Evolutionary conservation across 2,888 invertebrate genomes (phyloP).

Genomic region (Clepsis dumicolana): DNA sequence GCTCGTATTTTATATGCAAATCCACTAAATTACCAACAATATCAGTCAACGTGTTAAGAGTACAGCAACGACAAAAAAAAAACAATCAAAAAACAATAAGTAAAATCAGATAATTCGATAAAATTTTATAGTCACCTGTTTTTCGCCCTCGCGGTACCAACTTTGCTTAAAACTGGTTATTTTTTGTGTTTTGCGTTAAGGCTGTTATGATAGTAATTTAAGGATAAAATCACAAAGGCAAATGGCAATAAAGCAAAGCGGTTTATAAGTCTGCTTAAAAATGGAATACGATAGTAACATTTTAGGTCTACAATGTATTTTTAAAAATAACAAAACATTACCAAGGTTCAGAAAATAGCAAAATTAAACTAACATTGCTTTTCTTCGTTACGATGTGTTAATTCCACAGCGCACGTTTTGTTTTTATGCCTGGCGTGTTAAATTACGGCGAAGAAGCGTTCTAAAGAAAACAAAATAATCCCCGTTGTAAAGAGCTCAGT

Average conservation of each 20-base stretch:
- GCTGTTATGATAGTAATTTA: neutral
- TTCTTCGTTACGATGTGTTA: neutral
- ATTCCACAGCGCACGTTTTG: neutral
- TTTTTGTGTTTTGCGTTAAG: neutral
- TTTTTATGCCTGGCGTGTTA: neutral
- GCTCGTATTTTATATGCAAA: conserved; percentile 13
- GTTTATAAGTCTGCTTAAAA: neutral
- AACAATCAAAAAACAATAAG: neutral
- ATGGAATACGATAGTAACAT: neutral
- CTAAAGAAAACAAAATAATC: conserved; percentile 18
- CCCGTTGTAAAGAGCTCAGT: conserved; percentile 3
- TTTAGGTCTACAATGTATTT: too few relatives aligned
- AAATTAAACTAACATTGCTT: neutral
- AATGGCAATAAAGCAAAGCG: neutral
- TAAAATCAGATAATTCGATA: neutral
- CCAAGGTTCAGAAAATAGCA: neutral
- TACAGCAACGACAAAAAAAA: neutral
- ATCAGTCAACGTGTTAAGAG: conserved; percentile 2
- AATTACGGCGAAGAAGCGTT: neutral
- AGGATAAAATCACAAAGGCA: neutral
- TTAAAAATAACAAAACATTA: neutral
- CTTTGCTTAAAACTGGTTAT: neutral
- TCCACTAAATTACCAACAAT: conserved; percentile 13
- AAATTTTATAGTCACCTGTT: neutral
- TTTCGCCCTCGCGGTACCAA: neutral